Evolutionary conservation across 2,888 invertebrate species (phyloP), one percentile per base, ranked within the genome.

Genomic region (Stenurella melanura): DNA sequence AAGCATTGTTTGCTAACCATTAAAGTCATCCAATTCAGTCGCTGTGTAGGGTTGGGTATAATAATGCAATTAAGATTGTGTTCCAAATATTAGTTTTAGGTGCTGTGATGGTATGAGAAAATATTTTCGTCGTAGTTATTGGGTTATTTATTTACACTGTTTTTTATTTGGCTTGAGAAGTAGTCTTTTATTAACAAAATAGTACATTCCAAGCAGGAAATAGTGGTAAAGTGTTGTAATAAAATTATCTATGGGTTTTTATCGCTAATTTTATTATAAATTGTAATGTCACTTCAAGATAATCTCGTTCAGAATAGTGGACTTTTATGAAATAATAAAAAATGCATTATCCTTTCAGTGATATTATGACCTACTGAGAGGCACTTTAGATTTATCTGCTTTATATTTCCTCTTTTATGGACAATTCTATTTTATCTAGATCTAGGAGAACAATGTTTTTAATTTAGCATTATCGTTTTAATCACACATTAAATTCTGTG

Each of bases 221-320:
- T n/a, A 12, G 50, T 50, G 50, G n/a, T 50, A 50, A 50, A 50
- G n/a, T 50, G 50, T 50, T 50, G 50, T n/a, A 50, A 50, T 50
- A 50, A 50, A 50, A 50, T 50, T 50, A 50, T 50, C 50, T 50
- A n/a, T 15, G n/a, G n/a, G 50, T 50, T 50, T 50, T 50, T 50
- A 50, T 50, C 50, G 50, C 50, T 50, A 50, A 50, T n/a, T 50
- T 50, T 50, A 50, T 50, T 50, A 50, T n/a, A 50, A 50, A 50
- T n/a, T n/a, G n/a, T 50, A n/a, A 50, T n/a, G 50, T 50, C 7
- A 50, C 50, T 50, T n/a, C 50, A 50, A n/a, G 50, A 50, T 50
- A 50, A 50, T 50, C 50, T n/a, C 50, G 6, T 50, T n/a, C 50
- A 50, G n/a, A 50, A n/a, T 50, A 50, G n/a, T n/a, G 50, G 50